Percentiles rank a stretch among this genome's conserved stretches.
Evolutionary conservation across 30 jellyfish, hydroid and myxozoan genomes (phyloP).

Genomic region (Euphysa ruthae): DNA sequence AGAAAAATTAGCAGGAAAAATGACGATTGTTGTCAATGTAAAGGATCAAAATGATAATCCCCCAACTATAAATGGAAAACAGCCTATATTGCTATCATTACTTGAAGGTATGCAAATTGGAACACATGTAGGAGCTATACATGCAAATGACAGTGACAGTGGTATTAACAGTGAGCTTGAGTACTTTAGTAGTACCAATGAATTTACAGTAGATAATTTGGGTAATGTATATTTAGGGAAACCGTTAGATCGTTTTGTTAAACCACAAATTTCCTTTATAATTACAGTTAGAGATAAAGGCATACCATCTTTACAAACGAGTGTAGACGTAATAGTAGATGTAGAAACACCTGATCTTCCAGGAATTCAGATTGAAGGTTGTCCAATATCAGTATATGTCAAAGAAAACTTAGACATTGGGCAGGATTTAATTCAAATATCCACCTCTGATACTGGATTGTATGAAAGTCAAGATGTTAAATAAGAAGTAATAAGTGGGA

Average conservation of each 20-base stretch:
- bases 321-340: too few relatives aligned
- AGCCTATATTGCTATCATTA: not conserved
- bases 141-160: conserved; percentile 35
- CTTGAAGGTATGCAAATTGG: conserved; percentile 34
- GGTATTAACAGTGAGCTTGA: conserved; percentile 16
- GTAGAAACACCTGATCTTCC: too few relatives aligned
- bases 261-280: not conserved
- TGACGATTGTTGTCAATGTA: conserved; percentile 14
- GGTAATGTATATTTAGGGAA: conserved; percentile 14
- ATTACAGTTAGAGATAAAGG: conserved; percentile 32
- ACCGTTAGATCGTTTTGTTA: conserved; percentile 8
- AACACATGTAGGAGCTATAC: conserved; percentile 1
- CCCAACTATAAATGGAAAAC: conserved; percentile 30
- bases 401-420: too few relatives aligned
- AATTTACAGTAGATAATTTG: conserved; percentile 5
- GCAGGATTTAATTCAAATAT: too few relatives aligned
- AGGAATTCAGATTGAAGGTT: too few relatives aligned
- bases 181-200: conserved; percentile 7
- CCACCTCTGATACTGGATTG: too few relatives aligned
- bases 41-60: conserved; percentile 41
- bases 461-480: too few relatives aligned
- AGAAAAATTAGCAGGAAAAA: conserved; percentile 9
- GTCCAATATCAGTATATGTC: too few relatives aligned
- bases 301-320: conserved; percentile 28
- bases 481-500: too few relatives aligned